A percentile compares a stretch with the other conserved stretches of the same genome.
These are phyloP conservation scores for Julus scandinavius DNA, from an alignment of 2,888 invertebrate genomes.

Conservation along the genomic window DNA sequence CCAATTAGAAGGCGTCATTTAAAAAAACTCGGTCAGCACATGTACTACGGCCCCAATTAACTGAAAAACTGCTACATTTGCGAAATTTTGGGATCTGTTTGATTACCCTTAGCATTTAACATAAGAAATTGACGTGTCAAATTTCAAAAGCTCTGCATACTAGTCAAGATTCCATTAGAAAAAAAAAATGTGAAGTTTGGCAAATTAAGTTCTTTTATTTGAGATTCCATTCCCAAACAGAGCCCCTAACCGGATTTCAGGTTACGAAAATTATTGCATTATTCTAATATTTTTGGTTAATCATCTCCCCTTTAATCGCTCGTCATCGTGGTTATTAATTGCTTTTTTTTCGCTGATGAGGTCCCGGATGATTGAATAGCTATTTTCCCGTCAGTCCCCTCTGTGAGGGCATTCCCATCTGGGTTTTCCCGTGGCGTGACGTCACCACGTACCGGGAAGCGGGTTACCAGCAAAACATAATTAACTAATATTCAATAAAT, in stretches of 20 bases:
- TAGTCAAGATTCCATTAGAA: too few relatives aligned
- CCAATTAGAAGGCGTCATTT: too few relatives aligned
- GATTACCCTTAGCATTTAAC: too few relatives aligned
- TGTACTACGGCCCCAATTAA: too few relatives aligned
- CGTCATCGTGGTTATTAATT: constrained; percentile 24
- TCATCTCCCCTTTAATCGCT: not conserved
- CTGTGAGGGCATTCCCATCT: not conserved
- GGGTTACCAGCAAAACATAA: not conserved
- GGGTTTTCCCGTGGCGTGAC: not conserved
- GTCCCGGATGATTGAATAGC: not conserved
- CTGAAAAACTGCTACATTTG: too few relatives aligned
- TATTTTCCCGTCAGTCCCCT: not conserved
- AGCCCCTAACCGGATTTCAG: constrained; percentile 4
- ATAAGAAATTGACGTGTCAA: too few relatives aligned
- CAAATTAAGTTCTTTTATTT: not conserved
- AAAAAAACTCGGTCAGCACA: too few relatives aligned
- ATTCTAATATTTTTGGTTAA: not conserved
- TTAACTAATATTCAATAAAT: too few relatives aligned
- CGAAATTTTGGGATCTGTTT: too few relatives aligned
- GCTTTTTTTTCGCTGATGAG: not conserved
- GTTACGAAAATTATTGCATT: not conserved
- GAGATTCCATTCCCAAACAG: not conserved
- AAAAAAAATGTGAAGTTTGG: not conserved
- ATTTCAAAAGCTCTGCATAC: too few relatives aligned
- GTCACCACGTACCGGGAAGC: not conserved